A percentile compares a stretch with the other conserved stretches of the same genome.
Evolutionary conservation across 1,140 invertebrate species (phyloP).

Genomic region (Lordiphosa stackelbergi): DNA sequence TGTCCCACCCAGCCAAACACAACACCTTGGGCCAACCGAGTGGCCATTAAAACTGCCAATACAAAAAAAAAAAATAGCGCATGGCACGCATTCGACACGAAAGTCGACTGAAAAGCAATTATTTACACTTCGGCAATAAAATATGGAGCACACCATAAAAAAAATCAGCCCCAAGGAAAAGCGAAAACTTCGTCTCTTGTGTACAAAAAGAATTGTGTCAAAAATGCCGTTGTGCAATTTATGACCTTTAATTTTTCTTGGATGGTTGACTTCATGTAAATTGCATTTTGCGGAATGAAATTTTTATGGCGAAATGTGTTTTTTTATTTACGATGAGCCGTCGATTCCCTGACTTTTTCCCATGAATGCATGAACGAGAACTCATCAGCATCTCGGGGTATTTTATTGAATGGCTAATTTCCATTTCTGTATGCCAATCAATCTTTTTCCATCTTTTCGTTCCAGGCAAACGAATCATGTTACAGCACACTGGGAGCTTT

Average conservation of each 20-base stretch:
- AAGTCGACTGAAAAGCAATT: slow-evolving; percentile 72
- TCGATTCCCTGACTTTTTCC: too few relatives aligned
- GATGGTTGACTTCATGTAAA: slow-evolving; percentile 19
- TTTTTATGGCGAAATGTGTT: slow-evolving; percentile 41
- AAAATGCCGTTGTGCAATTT: slow-evolving; percentile 63
- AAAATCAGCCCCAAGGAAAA: slow-evolving; percentile 8
- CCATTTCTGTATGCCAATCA: slow-evolving; percentile 14
- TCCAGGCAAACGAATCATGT: slow-evolving; percentile 33
- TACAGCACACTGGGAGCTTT: slow-evolving; percentile 31
- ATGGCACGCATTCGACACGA: slow-evolving; percentile 54
- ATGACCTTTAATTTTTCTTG: slow-evolving; percentile 63
- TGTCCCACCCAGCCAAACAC: too few relatives aligned
- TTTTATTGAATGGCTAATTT: slow-evolving; percentile 43
- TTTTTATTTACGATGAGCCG: neutral
- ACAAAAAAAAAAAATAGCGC: slow-evolving; percentile 15
- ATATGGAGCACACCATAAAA: slow-evolving; percentile 37
- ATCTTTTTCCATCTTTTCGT: neutral
- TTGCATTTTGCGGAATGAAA: slow-evolving; percentile 34
- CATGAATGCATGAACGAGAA: slow-evolving; percentile 6
- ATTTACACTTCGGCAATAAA: slow-evolving; percentile 72
- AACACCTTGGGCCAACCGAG: slow-evolving; percentile 33
- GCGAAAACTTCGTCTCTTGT: neutral
- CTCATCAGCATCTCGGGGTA: slow-evolving; percentile 18
- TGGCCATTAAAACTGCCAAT: slow-evolving; percentile 45
- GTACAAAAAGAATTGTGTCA: slow-evolving; percentile 47